Conservation (phyloP, 1,140 invertebrate genomes). For the Maconellicoccus hirsutus region DNA sequence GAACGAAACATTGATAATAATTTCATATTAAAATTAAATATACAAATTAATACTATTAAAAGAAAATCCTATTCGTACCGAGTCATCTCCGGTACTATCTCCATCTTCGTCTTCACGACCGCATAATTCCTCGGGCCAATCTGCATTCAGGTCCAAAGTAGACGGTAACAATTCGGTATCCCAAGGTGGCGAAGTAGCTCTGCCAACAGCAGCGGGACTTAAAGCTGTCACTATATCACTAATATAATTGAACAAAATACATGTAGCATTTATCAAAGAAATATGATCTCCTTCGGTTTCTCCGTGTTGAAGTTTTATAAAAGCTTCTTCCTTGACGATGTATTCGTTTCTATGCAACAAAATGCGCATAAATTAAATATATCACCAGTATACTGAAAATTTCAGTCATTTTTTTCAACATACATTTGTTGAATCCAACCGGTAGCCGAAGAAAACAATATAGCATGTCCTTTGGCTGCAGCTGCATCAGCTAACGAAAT, state of each 20-base stretch:
- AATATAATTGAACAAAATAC: constrained; percentile 64
- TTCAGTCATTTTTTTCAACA: background rate
- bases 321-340: background rate
- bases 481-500: constrained; percentile 74
- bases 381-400: no score
- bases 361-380: background rate
- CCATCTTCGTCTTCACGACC: constrained; percentile 62
- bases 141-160: constrained; percentile 56
- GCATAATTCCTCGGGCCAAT: constrained; percentile 68
- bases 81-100: constrained; percentile 83
- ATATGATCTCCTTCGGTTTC: constrained; percentile 18
- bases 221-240: constrained; percentile 41
- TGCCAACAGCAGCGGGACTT: constrained; percentile 28
- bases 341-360: background rate
- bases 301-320: background rate
- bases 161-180: constrained; percentile 60
- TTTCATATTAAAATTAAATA: constrained; percentile 14
- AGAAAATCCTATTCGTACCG: constrained; percentile 34
- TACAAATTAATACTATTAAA: constrained; percentile 37
- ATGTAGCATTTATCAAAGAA: constrained; percentile 32
- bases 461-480: constrained; percentile 57
- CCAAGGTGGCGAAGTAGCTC: constrained; percentile 61
- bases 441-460: constrained; percentile 65
- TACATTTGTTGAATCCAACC: constrained; percentile 52
- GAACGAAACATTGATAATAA: constrained; percentile 26